These are phyloP conservation scores for Uria aalge DNA, from an alignment of 2,113 vertebrate species.

Conservation along the genomic window DNA sequence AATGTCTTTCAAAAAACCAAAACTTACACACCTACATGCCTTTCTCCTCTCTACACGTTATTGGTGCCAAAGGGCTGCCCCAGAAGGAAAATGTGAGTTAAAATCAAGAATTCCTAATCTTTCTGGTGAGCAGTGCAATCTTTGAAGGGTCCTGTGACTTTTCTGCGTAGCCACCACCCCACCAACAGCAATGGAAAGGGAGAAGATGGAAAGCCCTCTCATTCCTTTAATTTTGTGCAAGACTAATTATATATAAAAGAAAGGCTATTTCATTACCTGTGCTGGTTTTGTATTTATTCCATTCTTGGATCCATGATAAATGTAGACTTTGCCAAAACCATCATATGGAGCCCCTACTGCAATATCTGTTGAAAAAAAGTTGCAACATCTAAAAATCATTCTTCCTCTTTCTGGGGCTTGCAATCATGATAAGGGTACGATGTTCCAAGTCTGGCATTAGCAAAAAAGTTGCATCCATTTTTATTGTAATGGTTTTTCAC, in stretches of 20 bases:
- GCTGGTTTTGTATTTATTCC: conserved; percentile 86
- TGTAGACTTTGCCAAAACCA: conserved; percentile 86
- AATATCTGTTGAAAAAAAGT: conserved; percentile 81
- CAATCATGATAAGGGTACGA: not conserved
- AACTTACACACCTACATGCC: not conserved
- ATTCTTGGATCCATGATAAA: conserved; percentile 87
- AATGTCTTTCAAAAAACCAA: not conserved
- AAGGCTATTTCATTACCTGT: conserved; percentile 78
- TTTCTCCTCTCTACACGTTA: not conserved
- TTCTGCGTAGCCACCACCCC: not conserved
- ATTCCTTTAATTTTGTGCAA: not conserved
- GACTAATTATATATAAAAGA: not conserved
- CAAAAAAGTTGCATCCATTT: not conserved
- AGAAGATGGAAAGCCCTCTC: not conserved
- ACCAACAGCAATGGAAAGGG: not conserved
- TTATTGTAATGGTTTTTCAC: not conserved
- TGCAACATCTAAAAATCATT: not conserved
- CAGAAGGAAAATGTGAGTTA: not conserved
- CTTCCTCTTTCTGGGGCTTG: not conserved
- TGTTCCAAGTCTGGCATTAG: not conserved
- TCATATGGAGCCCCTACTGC: conserved; percentile 92
- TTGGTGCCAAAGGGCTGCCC: not conserved
- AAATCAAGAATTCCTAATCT: not conserved
- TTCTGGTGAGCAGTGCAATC: not conserved
- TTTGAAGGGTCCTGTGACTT: not conserved